phyloP scores from a whole-genome alignment of 2,888 invertebrate genomes.

The Phyllotreta striolata region DNA sequence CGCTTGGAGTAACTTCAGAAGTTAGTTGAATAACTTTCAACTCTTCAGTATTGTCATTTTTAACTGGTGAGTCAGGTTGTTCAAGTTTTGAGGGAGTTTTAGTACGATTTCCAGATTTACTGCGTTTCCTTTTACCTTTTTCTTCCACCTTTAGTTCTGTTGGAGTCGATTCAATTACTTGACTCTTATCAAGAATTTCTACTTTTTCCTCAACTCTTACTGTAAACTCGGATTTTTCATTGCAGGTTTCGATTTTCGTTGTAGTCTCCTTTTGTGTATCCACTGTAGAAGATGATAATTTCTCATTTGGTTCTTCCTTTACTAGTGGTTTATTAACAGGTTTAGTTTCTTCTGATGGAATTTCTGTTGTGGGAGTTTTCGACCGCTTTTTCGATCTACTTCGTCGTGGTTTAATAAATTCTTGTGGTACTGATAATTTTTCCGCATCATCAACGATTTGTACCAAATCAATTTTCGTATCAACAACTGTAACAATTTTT shows the following conservation, averaged over 20 bases:
- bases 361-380: constrained; percentile 3
- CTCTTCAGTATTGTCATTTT: constrained; percentile 1
- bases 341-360: no score
- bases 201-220: neutral
- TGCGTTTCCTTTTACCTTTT: constrained; percentile 20
- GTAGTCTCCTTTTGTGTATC: no score
- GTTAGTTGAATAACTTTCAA: neutral
- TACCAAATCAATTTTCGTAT: constrained; percentile 1
- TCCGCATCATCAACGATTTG: no score
- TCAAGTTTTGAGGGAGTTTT: constrained; percentile 18
- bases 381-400: neutral
- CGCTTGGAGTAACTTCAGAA: no score
- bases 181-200: neutral
- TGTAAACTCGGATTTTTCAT: neutral
- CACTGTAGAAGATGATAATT: no score
- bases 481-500: neutral
- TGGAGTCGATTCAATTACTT: neutral
- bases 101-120: constrained; percentile 26
- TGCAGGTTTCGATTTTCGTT: no score
- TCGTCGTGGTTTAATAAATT: constrained; percentile 3
- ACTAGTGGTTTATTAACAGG: constrained; percentile 6
- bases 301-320: constrained; percentile 8
- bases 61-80: neutral
- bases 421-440: neutral
- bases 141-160: constrained; percentile 18